phyloP scores from a whole-genome alignment of 1,140 invertebrate genomes.

The Meloidogyne hapla region DNA sequence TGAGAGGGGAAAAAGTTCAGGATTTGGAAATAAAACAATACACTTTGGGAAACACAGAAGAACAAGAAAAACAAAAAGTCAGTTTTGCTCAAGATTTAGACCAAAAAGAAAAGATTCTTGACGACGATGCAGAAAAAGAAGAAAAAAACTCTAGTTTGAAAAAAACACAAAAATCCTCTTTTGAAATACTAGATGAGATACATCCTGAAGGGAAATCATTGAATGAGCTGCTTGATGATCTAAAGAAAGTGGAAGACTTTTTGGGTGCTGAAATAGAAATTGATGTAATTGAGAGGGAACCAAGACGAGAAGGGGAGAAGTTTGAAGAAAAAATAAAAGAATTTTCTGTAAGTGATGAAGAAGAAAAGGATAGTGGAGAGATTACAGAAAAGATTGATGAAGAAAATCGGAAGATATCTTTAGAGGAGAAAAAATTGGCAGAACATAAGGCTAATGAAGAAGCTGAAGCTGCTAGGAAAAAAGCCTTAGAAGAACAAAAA shows the following conservation, averaged over 20 bases:
- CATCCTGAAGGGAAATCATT: constrained; percentile 6
- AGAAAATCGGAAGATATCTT: neutral
- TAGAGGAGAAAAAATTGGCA: constrained; percentile 10
- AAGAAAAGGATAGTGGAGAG: neutral
- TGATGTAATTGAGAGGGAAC: neutral
- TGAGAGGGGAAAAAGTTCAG: neutral
- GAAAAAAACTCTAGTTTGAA: neutral
- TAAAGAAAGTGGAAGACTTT: neutral
- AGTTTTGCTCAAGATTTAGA: too few species aligned
- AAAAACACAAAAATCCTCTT: neutral
- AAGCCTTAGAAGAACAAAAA: neutral
- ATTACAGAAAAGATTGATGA: neutral
- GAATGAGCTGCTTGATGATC: constrained; percentile 10
- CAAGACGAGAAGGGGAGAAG: neutral
- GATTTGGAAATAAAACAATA: neutral
- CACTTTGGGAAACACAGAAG: neutral
- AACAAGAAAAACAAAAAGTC: neutral
- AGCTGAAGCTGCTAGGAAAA: constrained; percentile 13
- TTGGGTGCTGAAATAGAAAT: neutral
- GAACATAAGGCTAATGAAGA: constrained; percentile 9
- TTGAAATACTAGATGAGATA: neutral
- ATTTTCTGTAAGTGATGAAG: neutral
- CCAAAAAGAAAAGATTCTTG: neutral
- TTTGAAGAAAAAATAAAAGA: neutral
- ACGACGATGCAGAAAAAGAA: neutral